Evolutionary conservation across 2,797 vertebrate genomes (phyloP), one percentile per base, ranked within the genome.

Genomic region (Acanthurus lineatus): DNA sequence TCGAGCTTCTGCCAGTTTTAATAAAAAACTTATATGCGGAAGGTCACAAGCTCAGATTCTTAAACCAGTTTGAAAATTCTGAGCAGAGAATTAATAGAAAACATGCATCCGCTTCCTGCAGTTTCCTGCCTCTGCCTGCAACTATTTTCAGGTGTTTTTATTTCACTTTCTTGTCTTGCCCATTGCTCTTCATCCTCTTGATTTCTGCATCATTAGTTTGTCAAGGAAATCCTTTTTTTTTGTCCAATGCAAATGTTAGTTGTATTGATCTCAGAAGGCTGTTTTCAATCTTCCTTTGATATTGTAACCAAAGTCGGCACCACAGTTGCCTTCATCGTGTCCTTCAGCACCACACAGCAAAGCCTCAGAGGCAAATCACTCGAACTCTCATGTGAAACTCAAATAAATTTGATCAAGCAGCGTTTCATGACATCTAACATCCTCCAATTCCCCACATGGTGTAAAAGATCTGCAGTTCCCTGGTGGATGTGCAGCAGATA

Each of bases 321-420:
- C 49, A 38, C 60, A 20, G 15, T 44, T 59, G 45, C 72, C 42
- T 57, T 35, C 25, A 32, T 77, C 42, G 58, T 17, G 53, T 79
- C 51, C 42, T 45, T 9, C 44, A 51, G 32, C 65, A 15, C 25
- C 58, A 22, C 68, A 40, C 48, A 28, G 48, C 71, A 32, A 32
- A 32, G 28, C 28, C 28, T 32, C 64, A 73, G 47, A 70, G 52
- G 84, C 69, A 79, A 72, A 82, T 75, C 77, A 65, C 9, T 5
- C 56, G 16, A 84, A 74, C 38, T 73, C 76, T 69, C 81, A 25
- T 65, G 75, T 71, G 83, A 66, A 67, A 51, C 75, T 71, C 22
- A 44, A 60, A 75, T 73, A 76, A 58, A 84, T 88, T 59, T 84
- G 75, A 87, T 84, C 77, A 81, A 79, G 61, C 45, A 15, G 22